Conservation (phyloP, 2,113 vertebrate species). For the Labeo catla region DNA sequence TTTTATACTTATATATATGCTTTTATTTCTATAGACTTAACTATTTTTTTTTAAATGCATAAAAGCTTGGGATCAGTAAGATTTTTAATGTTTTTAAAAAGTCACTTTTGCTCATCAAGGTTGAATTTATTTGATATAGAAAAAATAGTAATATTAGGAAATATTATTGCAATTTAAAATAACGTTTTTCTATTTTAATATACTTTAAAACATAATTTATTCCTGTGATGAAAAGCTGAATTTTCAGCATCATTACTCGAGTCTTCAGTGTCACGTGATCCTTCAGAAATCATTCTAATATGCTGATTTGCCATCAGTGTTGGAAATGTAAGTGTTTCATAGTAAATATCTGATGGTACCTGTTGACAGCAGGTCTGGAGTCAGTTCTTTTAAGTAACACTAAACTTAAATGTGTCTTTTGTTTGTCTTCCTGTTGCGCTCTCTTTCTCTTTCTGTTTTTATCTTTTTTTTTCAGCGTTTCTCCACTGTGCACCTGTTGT, state of each 20-base stretch:
- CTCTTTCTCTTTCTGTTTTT: neutral
- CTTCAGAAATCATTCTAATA: neutral
- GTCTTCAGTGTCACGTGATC: neutral
- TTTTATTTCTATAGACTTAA: too few relatives aligned
- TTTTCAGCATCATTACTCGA: neutral
- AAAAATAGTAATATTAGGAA: too few relatives aligned
- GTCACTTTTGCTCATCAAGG: too few relatives aligned
- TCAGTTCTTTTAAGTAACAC: neutral
- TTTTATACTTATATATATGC: too few relatives aligned
- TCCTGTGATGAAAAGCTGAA: neutral
- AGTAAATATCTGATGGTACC: neutral
- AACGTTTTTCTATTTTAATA: neutral
- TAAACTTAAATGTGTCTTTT: neutral
- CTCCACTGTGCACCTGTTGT: conserved; percentile 48
- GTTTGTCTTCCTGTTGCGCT: neutral
- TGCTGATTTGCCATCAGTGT: neutral
- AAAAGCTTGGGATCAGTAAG: too few relatives aligned
- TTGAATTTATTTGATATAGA: too few relatives aligned
- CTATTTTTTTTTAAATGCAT: too few relatives aligned
- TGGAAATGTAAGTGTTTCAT: neutral
- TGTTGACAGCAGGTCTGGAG: neutral
- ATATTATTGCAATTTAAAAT: neutral
- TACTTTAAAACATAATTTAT: neutral
- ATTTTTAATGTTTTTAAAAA: too few relatives aligned
- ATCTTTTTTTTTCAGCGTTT: conserved; percentile 8